phyloP scores from a whole-genome alignment of 2,888 invertebrate genomes.

The Dynastes grantii region DNA sequence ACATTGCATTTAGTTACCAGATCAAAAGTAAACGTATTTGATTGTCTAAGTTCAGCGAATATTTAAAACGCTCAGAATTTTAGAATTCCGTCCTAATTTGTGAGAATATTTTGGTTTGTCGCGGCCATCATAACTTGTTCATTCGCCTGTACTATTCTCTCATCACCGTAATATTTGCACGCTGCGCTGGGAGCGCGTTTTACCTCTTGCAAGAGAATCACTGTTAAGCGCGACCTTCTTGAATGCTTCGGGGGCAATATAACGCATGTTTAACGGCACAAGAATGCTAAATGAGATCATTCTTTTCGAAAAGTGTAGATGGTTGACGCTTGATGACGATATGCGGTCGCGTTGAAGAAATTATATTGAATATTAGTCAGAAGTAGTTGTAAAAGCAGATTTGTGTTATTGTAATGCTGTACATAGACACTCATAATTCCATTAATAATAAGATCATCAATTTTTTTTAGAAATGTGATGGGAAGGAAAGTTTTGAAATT shows the following conservation, averaged over 20 bases:
- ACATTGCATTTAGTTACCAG: no score
- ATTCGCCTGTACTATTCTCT: no score
- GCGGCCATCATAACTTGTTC: no score
- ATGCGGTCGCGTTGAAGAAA: neutral
- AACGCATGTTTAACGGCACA: neutral
- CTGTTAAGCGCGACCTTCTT: neutral
- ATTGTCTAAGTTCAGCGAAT: neutral
- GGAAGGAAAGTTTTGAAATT: no score
- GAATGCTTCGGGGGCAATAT: neutral
- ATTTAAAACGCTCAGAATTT: constrained; percentile 18
- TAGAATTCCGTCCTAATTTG: constrained; percentile 29
- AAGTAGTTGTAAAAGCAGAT: neutral
- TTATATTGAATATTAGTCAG: neutral
- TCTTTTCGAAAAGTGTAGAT: neutral
- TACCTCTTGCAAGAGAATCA: neutral
- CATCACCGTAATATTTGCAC: no score
- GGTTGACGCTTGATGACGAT: neutral
- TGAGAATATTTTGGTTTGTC: constrained; percentile 6
- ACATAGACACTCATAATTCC: no score
- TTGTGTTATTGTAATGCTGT: no score
- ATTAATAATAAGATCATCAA: no score
- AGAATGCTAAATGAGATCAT: neutral
- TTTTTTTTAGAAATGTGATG: no score
- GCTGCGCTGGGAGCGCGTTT: no score
- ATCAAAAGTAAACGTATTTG: no score